Base-by-base conservation (phyloP, 2,888 invertebrate genomes). In the Tetragnatha montana region DNA sequence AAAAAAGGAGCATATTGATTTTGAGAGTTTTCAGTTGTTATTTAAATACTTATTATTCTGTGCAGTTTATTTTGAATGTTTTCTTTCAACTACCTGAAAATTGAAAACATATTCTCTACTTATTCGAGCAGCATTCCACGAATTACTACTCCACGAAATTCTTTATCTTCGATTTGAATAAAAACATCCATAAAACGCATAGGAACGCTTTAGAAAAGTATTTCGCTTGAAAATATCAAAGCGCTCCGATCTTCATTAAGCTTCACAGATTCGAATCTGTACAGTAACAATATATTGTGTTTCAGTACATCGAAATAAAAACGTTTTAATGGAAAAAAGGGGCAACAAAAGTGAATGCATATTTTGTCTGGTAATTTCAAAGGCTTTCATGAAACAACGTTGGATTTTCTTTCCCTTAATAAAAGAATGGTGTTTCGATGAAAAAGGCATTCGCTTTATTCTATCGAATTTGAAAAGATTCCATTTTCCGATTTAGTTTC, bases 401-500 rank as follows among this genome's bases (percentile, higher is more conserved):
- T 8, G 74, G 74, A 74, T 74, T 74, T 74, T 74, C 35, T 35
- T 74, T 74, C 10, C 60, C 60, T 12, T 17, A 60, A 60, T 17
- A 60, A 60, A 60, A 60, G 7, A 60, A 60, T 60, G 17, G 60
- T 60, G 60, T 19, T 76, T 50, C 51, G 35, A 51, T 79, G 50
- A 22, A 80, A 70, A 80, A 80, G 60, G 68, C 70, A 60, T 35
- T 83, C 68, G 82, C 60, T 85, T 78, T 79, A 85, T 87, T 81
- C 81, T 60, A 74, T 80, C 50, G 80, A 71, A 74, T 81, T 81
- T 81, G 47, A 76, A 87, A 81, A 81, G 81, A 87, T 87, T 81
- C 81, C 69, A 76, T 87, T 81, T 81, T 87, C 76, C 47, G 76
- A 87, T 87, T 81, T 87, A 87, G 81, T 76, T 68, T 76, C 75